Evolutionary conservation across 2,113 vertebrate genomes (phyloP).

Genomic region (Calyptommatus sinebrachiatus): DNA sequence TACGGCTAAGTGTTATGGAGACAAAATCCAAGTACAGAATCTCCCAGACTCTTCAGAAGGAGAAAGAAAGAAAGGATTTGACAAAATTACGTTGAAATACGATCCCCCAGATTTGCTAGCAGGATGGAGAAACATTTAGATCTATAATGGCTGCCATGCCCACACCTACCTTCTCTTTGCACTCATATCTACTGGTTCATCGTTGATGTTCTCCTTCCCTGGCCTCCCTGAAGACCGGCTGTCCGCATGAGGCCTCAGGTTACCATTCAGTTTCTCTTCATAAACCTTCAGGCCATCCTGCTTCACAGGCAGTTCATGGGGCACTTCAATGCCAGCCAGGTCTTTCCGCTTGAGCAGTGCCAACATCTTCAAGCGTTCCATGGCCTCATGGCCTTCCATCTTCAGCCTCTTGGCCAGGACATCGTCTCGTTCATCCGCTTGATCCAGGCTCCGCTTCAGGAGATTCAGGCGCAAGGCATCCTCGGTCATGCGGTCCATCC

Average conservation of each 20-base stretch:
- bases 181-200: conserved; percentile 97
- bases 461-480: conserved; percentile 92
- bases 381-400: conserved; percentile 97
- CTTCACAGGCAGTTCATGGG: conserved; percentile 73
- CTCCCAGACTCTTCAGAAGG: too few relatives aligned
- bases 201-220: conserved; percentile 92
- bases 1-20: too few relatives aligned
- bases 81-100: not conserved
- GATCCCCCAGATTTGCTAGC: too few relatives aligned
- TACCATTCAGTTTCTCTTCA: conserved; percentile 81
- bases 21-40: too few relatives aligned
- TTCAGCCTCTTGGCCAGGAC: conserved; percentile 91
- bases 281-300: conserved; percentile 76
- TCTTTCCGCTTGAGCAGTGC: conserved; percentile 94
- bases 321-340: conserved; percentile 81
- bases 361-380: conserved; percentile 97
- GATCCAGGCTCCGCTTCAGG: conserved; percentile 89
- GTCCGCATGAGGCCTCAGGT: conserved; percentile 73
- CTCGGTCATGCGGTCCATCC: conserved; percentile 97
- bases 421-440: conserved; percentile 88
- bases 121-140: not conserved
- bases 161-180: conserved; percentile 84
- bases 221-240: conserved; percentile 74
- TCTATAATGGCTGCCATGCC: not conserved
- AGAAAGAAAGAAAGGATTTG: too few relatives aligned